Evolutionary conservation across 1,140 invertebrate genomes (phyloP).

Genomic region (Amphibalanus amphitrite): DNA sequence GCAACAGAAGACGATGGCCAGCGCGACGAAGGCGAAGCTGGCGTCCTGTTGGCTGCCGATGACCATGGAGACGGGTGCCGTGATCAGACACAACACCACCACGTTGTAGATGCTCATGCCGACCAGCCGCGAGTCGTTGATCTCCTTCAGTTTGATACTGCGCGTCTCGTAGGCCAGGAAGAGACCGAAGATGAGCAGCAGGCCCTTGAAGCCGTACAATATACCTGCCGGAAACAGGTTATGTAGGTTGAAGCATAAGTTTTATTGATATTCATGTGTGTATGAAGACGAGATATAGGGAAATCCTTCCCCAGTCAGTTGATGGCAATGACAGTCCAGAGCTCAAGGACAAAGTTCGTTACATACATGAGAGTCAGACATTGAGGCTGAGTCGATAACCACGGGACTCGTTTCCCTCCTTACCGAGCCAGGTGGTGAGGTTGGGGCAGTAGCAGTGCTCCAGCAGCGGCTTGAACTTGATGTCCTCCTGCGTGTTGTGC

Average conservation of each 20-base stretch:
- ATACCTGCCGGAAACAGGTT: too few relatives aligned
- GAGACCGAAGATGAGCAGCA: constrained; percentile 87
- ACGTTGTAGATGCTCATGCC: constrained; percentile 99
- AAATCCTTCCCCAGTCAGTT: too few relatives aligned
- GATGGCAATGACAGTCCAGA: too few relatives aligned
- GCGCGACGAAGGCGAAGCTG: constrained; percentile 85
- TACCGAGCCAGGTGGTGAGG: constrained; percentile 89
- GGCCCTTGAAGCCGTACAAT: constrained; percentile 93
- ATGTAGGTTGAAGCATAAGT: too few relatives aligned
- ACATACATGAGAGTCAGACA: too few relatives aligned
- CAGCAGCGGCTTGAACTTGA: constrained; percentile 79
- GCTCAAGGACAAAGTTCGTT: too few relatives aligned
- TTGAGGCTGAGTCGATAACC: constrained; percentile 2
- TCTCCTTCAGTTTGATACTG: constrained; percentile 61
- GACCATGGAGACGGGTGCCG: constrained; percentile 88
- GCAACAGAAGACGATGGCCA: constrained; percentile 90
- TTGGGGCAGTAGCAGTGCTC: constrained; percentile 91
- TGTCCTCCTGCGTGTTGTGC: constrained; percentile 68
- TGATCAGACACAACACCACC: constrained; percentile 90
- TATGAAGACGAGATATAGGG: too few relatives aligned
- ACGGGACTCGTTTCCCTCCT: constrained; percentile 17
- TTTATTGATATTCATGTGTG: constrained; percentile 34
- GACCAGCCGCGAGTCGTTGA: constrained; percentile 84
- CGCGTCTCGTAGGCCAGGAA: constrained; percentile 96
- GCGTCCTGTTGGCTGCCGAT: constrained; percentile 91